Evolutionary conservation across 2,797 vertebrate genomes (phyloP).

Genomic region (Craterocephalus amniculus): DNA sequence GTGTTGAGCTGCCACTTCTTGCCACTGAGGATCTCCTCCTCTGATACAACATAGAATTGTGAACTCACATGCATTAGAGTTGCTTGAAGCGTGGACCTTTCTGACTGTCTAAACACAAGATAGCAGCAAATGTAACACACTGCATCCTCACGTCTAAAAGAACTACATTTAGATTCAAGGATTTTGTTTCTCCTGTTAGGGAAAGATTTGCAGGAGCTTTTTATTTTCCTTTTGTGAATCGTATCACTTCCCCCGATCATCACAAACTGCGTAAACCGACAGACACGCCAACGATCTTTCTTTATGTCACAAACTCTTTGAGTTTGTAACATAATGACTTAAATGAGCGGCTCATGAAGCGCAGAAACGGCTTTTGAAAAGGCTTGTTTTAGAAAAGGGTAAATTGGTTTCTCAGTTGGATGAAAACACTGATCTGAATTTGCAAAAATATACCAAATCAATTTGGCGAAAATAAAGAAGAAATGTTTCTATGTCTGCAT

Average conservation of each 20-base stretch:
- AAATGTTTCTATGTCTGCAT: background rate
- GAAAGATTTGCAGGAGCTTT: background rate
- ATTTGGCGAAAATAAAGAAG: too few relatives aligned
- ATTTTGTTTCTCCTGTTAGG: background rate
- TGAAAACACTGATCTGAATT: background rate
- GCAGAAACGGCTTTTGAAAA: background rate
- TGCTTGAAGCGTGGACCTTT: background rate
- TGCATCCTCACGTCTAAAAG: background rate
- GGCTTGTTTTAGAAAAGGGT: background rate
- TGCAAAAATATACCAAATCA: background rate
- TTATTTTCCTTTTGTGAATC: too few relatives aligned
- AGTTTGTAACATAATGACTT: background rate
- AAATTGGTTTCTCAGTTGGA: background rate
- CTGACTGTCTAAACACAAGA: background rate
- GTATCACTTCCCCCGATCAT: slow-evolving; percentile 2
- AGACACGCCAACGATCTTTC: background rate
- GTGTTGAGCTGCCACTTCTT: slow-evolving; percentile 1
- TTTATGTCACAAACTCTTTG: background rate
- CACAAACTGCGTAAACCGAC: background rate
- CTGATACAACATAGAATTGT: background rate
- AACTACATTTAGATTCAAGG: background rate
- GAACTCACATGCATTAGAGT: slow-evolving; percentile 2
- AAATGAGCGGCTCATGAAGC: background rate
- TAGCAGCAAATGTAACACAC: background rate
- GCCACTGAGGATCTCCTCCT: background rate